Percentiles rank a stretch among this genome's conserved stretches.
Conservation (phyloP, 2,888 invertebrate genomes). For the Rosalia funebris region DNA sequence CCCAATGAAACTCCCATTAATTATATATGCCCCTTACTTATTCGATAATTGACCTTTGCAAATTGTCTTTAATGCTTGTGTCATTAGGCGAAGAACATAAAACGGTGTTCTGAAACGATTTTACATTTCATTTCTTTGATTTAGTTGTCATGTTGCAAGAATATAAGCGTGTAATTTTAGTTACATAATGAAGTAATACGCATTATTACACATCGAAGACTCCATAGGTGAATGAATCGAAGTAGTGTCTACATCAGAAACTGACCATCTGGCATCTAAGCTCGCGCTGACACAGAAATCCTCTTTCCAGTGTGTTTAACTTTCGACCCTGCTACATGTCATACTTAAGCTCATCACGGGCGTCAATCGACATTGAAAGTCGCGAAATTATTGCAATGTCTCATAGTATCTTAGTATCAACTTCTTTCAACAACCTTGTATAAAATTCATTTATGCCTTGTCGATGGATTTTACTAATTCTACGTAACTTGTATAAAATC, state of each 20-base stretch:
- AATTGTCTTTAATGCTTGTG: too few species aligned
- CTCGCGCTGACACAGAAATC: constrained; percentile 11
- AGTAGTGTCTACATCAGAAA: constrained; percentile 1
- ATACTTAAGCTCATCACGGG: constrained; percentile 3
- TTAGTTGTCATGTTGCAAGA: not conserved
- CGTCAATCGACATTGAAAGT: not conserved
- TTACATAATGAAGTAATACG: not conserved
- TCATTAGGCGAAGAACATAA: too few species aligned
- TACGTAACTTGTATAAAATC: not conserved
- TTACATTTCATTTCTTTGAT: too few species aligned
- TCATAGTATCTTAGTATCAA: too few species aligned
- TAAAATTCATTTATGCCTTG: too few species aligned
- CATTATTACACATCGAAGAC: constrained; percentile 1
- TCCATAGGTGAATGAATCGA: constrained; percentile 13
- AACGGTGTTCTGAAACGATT: too few species aligned
- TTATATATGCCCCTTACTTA: too few species aligned
- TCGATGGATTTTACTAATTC: not conserved
- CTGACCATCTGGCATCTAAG: constrained; percentile 5
- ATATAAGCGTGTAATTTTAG: not conserved
- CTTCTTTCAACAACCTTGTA: too few species aligned
- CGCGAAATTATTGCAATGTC: constrained; percentile 2
- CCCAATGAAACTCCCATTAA: too few species aligned
- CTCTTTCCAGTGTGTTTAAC: not conserved
- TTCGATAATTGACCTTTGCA: too few species aligned
- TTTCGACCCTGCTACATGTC: constrained; percentile 1